Evolutionary conservation across 2,888 invertebrate species (phyloP).

Genomic region (Pandemis heparana): DNA sequence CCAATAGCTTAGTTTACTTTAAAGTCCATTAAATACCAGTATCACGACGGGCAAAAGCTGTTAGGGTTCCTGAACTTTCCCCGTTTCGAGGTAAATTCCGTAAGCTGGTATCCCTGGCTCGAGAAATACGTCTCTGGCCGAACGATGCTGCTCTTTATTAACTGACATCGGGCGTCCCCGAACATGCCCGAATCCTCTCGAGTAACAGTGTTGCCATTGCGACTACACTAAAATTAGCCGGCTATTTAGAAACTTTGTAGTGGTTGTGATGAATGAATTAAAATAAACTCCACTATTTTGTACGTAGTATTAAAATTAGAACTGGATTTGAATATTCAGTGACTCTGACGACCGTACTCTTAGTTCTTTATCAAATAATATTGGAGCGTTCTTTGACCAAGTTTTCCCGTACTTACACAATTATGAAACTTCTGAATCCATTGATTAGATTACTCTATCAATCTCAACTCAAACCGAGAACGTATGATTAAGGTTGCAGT

Average conservation of each 20-base stretch:
- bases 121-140: constrained; percentile 73
- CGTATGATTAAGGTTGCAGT: background rate
- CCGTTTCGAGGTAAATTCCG: constrained; percentile 35
- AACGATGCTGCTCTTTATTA: constrained; percentile 78
- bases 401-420: no score
- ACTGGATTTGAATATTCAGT: background rate
- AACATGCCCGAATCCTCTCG: constrained; percentile 63
- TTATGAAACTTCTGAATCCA: no score
- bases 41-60: constrained; percentile 41
- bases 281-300: constrained; percentile 61
- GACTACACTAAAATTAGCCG: constrained; percentile 64
- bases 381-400: no score
- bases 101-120: constrained; percentile 34
- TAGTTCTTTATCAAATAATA: no score
- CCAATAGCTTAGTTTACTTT: constrained; percentile 41
- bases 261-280: constrained; percentile 50
- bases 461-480: no score
- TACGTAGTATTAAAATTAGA: constrained; percentile 15
- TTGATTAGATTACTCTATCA: no score
- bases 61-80: constrained; percentile 39
- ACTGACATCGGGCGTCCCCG: constrained; percentile 72
- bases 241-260: constrained; percentile 65
- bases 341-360: background rate
- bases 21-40: constrained; percentile 42
- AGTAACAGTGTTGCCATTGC: constrained; percentile 48